These are phyloP conservation scores for Rhamphomyia laevipes DNA, from an alignment of 2,888 invertebrate species.

Conservation along the genomic window DNA sequence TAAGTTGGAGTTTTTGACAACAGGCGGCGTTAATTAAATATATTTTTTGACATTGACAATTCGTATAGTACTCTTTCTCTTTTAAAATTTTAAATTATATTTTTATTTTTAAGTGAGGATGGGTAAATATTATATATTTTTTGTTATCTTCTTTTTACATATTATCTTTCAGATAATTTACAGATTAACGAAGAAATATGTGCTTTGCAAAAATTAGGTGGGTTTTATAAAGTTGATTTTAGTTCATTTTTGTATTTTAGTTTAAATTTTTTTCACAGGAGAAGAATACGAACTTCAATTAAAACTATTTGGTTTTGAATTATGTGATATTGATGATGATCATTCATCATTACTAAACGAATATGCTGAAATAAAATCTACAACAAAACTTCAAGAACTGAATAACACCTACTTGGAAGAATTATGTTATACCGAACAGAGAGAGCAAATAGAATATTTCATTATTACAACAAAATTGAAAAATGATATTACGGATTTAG, in stretches of 20 bases:
- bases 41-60: too few species aligned
- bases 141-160: too few species aligned
- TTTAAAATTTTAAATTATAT: too few species aligned
- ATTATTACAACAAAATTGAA: conserved; percentile 16
- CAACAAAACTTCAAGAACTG: conserved; percentile 24
- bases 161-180: conserved; percentile 18
- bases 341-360: conserved; percentile 22
- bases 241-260: neutral
- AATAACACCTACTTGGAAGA: conserved; percentile 22
- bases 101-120: too few species aligned
- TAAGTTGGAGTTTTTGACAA: too few species aligned
- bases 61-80: too few species aligned
- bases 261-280: conserved; percentile 15
- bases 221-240: conserved; percentile 3
- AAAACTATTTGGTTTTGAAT: conserved; percentile 24
- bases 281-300: conserved; percentile 27
- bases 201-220: conserved; percentile 19
- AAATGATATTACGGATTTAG: conserved; percentile 19
- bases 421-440: conserved; percentile 22
- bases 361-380: conserved; percentile 22
- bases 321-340: conserved; percentile 28
- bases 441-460: conserved; percentile 22
- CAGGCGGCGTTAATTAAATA: too few species aligned
- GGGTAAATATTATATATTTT: too few species aligned
- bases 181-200: conserved; percentile 20